phyloP scores from a whole-genome alignment of 37 sponge, comb jelly and placozoan species.

The Geodia barretti region DNA sequence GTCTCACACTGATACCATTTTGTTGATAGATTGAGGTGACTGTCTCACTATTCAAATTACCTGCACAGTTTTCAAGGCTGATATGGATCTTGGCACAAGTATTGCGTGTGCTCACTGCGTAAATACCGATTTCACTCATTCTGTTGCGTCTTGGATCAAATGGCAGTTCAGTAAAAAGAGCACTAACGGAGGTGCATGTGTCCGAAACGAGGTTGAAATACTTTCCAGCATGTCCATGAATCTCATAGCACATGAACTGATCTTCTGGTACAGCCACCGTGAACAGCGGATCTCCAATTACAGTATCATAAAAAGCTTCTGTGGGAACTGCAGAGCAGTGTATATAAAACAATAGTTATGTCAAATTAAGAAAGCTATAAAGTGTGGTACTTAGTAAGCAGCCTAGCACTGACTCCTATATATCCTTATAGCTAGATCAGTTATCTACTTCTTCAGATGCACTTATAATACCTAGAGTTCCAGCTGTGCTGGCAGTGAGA shows the following conservation, averaged over 20 bases:
- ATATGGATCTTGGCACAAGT: neutral
- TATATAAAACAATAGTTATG: too few species aligned
- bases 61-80: neutral
- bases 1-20: conserved; percentile 4
- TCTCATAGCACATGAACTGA: conserved; percentile 36
- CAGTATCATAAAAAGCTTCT: too few species aligned
- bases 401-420: too few species aligned
- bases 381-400: too few species aligned
- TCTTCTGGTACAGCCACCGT: conserved; percentile 12
- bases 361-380: too few species aligned
- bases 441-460: too few species aligned
- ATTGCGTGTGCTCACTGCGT: conserved; percentile 6
- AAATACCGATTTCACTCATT: conserved; percentile 29
- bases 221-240: conserved; percentile 18
- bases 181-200: conserved; percentile 44
- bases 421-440: too few species aligned
- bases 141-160: neutral
- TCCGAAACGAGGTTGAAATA: conserved; percentile 44
- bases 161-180: conserved; percentile 20
- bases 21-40: neutral
- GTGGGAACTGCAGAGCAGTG: too few species aligned
- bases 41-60: neutral
- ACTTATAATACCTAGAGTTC: too few species aligned
- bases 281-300: conserved; percentile 39
- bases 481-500: too few species aligned